Base-by-base conservation (phyloP, 2,888 invertebrate species). In the Caenorhabditis imperialis region DNA sequence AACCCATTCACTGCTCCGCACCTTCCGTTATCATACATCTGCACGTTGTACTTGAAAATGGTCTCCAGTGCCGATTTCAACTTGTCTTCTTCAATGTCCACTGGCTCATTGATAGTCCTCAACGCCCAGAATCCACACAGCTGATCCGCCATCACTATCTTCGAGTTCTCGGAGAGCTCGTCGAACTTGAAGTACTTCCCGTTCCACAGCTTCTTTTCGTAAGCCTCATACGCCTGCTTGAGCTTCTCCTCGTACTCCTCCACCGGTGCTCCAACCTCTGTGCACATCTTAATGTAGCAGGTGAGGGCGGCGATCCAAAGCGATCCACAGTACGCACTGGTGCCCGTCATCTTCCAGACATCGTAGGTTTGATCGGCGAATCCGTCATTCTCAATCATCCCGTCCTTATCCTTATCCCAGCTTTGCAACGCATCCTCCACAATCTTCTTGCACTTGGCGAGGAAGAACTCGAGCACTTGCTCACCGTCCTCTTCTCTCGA, bases 1-100 rank as follows among this genome's bases (percentile, higher is more conserved):
- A 92, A 94, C 5, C 96, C 96, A 89, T 96, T 96, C 0, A 94
- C 94, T 0, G 96, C 96, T 0, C 96, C 96, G 91, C 93, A 92
- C 51, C 91, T 91, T 0, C 95, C 96, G 57, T 91, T 91, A 76
- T 91, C 91, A 89, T 94, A 94, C 73, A 92, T 91, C 89, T 92
- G 89, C 1, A 96, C 95, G 89, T 96, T 96, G 89, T 93, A 92
- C 57, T 93, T 91, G 89, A 91, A 96, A 57, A 96, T 92, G 0
- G 92, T 92, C 67, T 91, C 89, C 5, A 96, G 89, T 0, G 94
- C 92, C 23, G 91, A 92, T 51, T 55, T 54, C 33, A 79, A 61
- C 58, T 75, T 78, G 10, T 79, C 71, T 16, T 75, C 53, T 0
- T 69, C 60, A 7, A 83, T 37, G 18, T 72, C 42, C 5, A 74